Evolutionary conservation across 2,797 vertebrate species (phyloP).

Genomic region (Ctenochaetus hawaiiensis): DNA sequence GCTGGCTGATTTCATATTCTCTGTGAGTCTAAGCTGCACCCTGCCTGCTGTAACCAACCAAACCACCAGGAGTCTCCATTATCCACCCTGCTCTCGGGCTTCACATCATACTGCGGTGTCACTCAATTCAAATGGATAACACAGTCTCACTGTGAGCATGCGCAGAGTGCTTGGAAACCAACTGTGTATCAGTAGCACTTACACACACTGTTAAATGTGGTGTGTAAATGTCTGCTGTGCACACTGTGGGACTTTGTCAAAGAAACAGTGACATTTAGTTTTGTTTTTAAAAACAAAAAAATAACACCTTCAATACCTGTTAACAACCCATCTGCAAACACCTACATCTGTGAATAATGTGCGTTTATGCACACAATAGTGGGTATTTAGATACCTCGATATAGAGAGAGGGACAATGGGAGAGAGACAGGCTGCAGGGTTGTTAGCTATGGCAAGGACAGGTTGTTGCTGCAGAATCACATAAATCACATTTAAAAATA

Average conservation of each 20-base stretch:
- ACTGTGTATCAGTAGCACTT: slow-evolving; percentile 19
- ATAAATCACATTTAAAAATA: slow-evolving; percentile 52
- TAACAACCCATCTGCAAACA: background rate
- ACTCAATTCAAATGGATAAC: slow-evolving; percentile 67
- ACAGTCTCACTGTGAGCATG: slow-evolving; percentile 59
- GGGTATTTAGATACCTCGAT: background rate
- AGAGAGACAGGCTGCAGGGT: slow-evolving; percentile 28
- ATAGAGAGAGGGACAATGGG: background rate
- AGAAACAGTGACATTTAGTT: background rate
- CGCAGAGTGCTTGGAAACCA: slow-evolving; percentile 41
- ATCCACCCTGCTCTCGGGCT: slow-evolving; percentile 38
- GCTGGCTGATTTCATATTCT: background rate
- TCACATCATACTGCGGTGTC: slow-evolving; percentile 76
- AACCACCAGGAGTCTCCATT: slow-evolving; percentile 75
- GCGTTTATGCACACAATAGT: background rate
- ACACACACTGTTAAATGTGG: slow-evolving; percentile 25
- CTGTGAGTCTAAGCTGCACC: slow-evolving; percentile 23
- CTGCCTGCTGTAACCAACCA: slow-evolving; percentile 49
- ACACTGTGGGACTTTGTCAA: slow-evolving; percentile 4
- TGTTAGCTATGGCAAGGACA: slow-evolving; percentile 35
- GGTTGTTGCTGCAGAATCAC: slow-evolving; percentile 40
- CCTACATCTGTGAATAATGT: background rate
- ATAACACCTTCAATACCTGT: background rate
- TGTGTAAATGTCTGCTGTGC: slow-evolving; percentile 7
- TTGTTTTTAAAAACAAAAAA: slow-evolving; percentile 4